A percentile compares a stretch with the other conserved stretches of the same genome.
phyloP scores from a whole-genome alignment of 2,797 vertebrate genomes.

The Ispidina picta region DNA sequence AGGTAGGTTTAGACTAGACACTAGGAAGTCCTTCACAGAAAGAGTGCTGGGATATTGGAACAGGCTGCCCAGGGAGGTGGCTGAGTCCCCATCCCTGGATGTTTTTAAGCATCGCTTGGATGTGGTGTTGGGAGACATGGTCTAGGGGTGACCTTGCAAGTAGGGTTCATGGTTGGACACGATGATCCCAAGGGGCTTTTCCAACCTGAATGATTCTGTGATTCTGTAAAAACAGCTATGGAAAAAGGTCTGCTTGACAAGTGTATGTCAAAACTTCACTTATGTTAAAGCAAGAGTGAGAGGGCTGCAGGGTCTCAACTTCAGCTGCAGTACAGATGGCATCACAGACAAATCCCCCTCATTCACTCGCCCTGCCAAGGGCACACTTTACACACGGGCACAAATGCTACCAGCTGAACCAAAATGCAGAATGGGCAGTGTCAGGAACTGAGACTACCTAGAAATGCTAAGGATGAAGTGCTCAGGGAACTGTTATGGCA shows the following conservation, averaged over 20 bases:
- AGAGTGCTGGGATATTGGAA: too few species aligned
- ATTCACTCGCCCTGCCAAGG: not conserved
- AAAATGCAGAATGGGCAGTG: not conserved
- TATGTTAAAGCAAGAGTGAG: not conserved
- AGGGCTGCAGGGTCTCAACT: not conserved
- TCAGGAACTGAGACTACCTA: not conserved
- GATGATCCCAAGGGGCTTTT: too few species aligned
- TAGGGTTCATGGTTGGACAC: too few species aligned
- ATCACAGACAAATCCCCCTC: rapidly evolving
- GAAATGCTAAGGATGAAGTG: not conserved
- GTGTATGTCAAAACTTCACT: not conserved
- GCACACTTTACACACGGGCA: rapidly evolving
- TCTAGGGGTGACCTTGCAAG: too few species aligned
- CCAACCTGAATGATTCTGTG: too few species aligned
- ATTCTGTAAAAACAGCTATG: not conserved
- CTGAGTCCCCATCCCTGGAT: too few species aligned
- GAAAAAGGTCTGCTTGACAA: not conserved
- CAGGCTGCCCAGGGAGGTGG: too few species aligned
- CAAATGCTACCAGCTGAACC: not conserved
- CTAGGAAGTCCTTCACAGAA: too few species aligned
- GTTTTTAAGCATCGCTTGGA: too few species aligned
- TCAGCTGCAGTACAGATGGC: not conserved
- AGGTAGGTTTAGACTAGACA: too few species aligned
- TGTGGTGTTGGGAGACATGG: too few species aligned
- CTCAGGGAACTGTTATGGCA: not conserved